These are phyloP conservation scores for Euphydryas editha DNA, from an alignment of 2,888 invertebrate species.

Conservation along the genomic window DNA sequence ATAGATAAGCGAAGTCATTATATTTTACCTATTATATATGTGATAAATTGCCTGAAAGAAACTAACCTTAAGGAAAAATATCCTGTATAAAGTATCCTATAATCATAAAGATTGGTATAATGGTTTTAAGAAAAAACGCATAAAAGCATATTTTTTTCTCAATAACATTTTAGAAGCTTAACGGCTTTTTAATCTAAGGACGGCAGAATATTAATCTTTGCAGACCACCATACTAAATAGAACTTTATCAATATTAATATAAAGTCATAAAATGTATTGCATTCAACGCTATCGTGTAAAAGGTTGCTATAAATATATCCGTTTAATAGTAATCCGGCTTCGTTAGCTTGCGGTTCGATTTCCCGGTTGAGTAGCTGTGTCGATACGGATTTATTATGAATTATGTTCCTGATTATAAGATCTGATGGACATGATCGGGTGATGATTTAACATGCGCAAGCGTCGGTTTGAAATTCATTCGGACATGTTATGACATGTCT, in stretches of 20 bases:
- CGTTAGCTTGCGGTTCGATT: conserved; percentile 36
- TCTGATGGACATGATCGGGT: conserved; percentile 12
- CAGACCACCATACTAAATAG: too few species aligned
- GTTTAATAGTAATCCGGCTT: conserved; percentile 31
- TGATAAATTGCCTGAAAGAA: too few species aligned
- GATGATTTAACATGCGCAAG: neutral
- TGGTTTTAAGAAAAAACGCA: too few species aligned
- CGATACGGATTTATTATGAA: conserved; percentile 30
- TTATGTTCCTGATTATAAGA: conserved; percentile 18
- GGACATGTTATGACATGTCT: neutral
- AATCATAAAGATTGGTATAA: too few species aligned
- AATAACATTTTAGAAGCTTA: too few species aligned
- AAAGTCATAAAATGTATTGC: neutral
- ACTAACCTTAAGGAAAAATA: too few species aligned
- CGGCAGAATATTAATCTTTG: too few species aligned
- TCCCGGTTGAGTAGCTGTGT: conserved; percentile 34
- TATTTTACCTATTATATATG: too few species aligned
- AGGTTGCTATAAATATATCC: neutral
- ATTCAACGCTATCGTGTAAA: neutral
- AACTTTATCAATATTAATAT: neutral
- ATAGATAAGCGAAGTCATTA: too few species aligned
- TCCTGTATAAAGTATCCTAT: too few species aligned
- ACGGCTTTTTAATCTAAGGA: too few species aligned
- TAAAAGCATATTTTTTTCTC: too few species aligned
- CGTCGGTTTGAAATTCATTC: neutral